Base-by-base conservation (phyloP, 1,140 invertebrate genomes). In the Cyphomyrmex costatus region DNA sequence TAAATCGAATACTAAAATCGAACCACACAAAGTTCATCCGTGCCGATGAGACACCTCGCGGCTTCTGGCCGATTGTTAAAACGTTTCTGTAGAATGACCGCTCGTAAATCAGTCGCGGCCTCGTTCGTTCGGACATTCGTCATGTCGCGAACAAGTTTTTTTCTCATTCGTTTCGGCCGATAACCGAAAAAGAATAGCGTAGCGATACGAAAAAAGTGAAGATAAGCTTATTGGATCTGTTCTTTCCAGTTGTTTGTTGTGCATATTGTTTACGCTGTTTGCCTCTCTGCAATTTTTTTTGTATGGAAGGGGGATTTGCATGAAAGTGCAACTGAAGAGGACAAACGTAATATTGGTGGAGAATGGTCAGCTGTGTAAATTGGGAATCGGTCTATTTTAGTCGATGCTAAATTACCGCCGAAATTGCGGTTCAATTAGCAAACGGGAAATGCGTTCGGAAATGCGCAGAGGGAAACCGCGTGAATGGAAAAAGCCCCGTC, bases 71-170 rank as follows among this genome's bases (percentile, higher is more conserved):
- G 84, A 76, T 89, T 83, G 83, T 77, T 86, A 86, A 88, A 86
- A 65, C 61, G 27, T 36, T 61, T 71, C 87, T 66, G 21, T 68
- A 21, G 78, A 89, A 88, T 73, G 74, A 78, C 68, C 30, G 76
- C 30, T 77, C 87, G 88, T 89, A 89, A 89, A 89, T 89, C 88
- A 86, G 77, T 74, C 8, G 61, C 49, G 74, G 33, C 56, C 66
- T 74, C 71, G 71, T 86, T 60, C 87, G 84, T 86, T 49, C 87
- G 88, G 70, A 65, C 82, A 88, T 89, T 89, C 87, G 73, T 89
- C 87, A 88, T 65, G 14, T 68, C 53, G 49, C 61, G 74, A 85
- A 51, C 46, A 42, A 53, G 68, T n/a, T 51, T 74, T 65, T 46
- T 21, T 5, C 16, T 12, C 49, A 46, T 49, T 83, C 68, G 53